Conservation (phyloP, 2,888 invertebrate genomes). For the Pristionchus entomophagus region DNA sequence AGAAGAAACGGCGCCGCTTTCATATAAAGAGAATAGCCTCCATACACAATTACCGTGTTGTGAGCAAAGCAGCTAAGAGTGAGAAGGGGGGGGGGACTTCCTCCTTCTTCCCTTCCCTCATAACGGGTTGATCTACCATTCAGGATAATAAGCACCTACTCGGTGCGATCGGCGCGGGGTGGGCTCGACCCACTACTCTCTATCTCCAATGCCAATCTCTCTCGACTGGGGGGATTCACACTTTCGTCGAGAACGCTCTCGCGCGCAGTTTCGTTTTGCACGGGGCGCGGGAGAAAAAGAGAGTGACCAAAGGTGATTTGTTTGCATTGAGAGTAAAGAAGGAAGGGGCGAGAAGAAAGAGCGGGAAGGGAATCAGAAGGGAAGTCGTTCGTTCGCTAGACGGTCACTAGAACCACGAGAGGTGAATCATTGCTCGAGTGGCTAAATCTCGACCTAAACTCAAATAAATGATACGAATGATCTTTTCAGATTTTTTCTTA, state of each 20-base stretch:
- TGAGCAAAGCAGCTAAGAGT: no score
- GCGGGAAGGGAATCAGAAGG: conserved; percentile 38
- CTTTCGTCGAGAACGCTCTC: not conserved
- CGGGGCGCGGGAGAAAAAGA: not conserved
- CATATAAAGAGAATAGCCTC: conserved; percentile 1
- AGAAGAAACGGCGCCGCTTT: not conserved
- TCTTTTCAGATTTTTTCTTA: no score
- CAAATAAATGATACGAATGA: no score
- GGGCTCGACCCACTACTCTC: not conserved
- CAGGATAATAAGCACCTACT: conserved; percentile 42
- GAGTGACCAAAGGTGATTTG: conserved; percentile 41
- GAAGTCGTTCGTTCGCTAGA: conserved; percentile 8
- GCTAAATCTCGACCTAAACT: no score
- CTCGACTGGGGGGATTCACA: conserved; percentile 9
- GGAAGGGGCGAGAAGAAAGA: conserved; percentile 14
- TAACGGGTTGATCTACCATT: conserved; percentile 30
- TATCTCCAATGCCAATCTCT: conserved; percentile 29
- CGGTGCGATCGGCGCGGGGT: not conserved
- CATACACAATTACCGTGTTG: conserved; percentile 31
- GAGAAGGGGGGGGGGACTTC: not conserved
- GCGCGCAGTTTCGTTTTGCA: conserved; percentile 12
- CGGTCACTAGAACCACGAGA: not conserved
- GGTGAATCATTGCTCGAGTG: no score
- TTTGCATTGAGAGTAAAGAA: conserved; percentile 46
- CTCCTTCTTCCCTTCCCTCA: conserved; percentile 26